Base-by-base conservation (phyloP, 2,888 invertebrate species). In the Ischnura elegans region DNA sequence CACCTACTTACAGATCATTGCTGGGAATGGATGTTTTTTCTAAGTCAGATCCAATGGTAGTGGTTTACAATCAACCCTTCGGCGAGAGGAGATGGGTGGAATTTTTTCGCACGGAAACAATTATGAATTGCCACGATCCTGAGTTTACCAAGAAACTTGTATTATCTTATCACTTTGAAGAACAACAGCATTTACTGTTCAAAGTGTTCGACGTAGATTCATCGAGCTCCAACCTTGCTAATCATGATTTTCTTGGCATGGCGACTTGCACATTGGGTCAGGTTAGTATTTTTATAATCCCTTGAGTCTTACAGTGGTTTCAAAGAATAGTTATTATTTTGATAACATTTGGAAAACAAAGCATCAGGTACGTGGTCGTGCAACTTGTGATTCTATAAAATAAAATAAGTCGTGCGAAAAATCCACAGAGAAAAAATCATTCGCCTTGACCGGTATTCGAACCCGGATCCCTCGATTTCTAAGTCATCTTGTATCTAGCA, bases 41-140 rank as follows among this genome's bases (percentile, higher is more conserved):
- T 0, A 97, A 97, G 95, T 97, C 97, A n/a, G 97, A 97, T 95
- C 97, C 97, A 2, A 95, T 96, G 95, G 96, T 96, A 95, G 96
- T 96, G 2, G 95, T 96, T 6, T 96, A 95, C 94, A 95, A 95
- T 94, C 95, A 96, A 93, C 96, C 96, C 51, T 95, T 95, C 94
- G 96, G 96, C 21, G 95, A 95, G 66, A 95, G 95, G 66, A 95
- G 95, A 93, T 96, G 96, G 95, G 95, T 95, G 5, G 96, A 96
- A 94, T 95, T 95, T 90, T 96, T 95, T 84, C 95, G 96, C 61
- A 96, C 96, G 0, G 96, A 97, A 95, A 95, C 95, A 21, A 96
- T 97, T 42, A 95, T 95, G 87, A 96, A 97, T 95, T 95, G 95
- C 43, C 95, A 96, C 86, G 96, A 96, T 95, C 97, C 97, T 2